These are phyloP conservation scores for Zoanthus solanderi DNA, from an alignment of 92 coral and sea anemone species.

Conservation along the genomic window DNA sequence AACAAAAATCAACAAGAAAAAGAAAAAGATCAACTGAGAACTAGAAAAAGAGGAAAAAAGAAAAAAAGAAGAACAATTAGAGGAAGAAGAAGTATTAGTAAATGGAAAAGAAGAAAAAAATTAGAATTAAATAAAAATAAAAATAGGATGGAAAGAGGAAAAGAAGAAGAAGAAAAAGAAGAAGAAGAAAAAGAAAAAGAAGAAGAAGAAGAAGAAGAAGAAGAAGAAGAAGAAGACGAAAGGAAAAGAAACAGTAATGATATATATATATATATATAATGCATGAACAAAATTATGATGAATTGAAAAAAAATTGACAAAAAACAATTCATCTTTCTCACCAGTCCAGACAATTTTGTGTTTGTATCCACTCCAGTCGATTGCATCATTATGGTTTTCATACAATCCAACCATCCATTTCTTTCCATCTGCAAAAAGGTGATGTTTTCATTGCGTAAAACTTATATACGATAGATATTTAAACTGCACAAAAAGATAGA, in stretches of 20 bases:
- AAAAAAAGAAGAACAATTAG: neutral
- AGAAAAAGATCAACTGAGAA: neutral
- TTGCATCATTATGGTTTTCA: conserved; percentile 42
- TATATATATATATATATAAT: neutral
- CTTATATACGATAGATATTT: neutral
- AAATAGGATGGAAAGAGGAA: neutral
- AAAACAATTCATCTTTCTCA: neutral
- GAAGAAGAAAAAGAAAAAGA: neutral
- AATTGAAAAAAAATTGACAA: neutral
- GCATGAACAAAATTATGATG: neutral
- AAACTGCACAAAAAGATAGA: neutral
- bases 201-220: neutral
- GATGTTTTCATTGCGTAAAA: no score
- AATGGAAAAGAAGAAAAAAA: neutral
- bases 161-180: conserved; percentile 9
- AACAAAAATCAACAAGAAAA: neutral
- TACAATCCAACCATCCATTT: conserved; percentile 63
- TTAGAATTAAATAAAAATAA: neutral
- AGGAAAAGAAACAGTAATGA: no score
- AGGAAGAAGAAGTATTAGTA: neutral
- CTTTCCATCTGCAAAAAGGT: conserved; percentile 47
- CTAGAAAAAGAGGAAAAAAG: neutral
- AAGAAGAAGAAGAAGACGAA: neutral
- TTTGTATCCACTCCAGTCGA: conserved; percentile 79
- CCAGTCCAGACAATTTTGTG: conserved; percentile 78